phyloP scores from a whole-genome alignment of 2,113 vertebrate species.

The Channa argus region DNA sequence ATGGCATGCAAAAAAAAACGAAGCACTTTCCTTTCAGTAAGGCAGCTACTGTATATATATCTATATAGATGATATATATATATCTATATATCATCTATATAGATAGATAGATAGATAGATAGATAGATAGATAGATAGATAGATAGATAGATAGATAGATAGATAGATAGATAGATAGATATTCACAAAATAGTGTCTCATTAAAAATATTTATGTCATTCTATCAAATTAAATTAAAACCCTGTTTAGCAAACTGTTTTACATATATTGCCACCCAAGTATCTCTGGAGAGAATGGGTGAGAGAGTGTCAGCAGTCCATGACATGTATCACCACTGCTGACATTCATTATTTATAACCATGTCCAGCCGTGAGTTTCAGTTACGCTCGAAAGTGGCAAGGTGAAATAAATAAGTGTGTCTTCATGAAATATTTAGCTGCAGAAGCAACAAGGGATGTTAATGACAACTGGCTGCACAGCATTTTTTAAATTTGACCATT shows the following conservation, averaged over 20 bases:
- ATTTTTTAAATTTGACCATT: too few species aligned
- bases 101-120: conserved; percentile 13
- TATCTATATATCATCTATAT: neutral
- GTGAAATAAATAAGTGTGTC: neutral
- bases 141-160: conserved; percentile 15
- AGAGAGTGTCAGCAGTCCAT: neutral
- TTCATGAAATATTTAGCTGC: neutral
- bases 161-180: conserved; percentile 15
- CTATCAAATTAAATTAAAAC: neutral
- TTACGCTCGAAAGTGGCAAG: neutral
- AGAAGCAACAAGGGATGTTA: neutral
- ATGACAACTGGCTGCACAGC: neutral
- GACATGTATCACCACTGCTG: conserved; percentile 5
- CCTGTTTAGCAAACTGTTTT: neutral
- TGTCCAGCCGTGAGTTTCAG: neutral
- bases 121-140: conserved; percentile 13
- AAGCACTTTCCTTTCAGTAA: neutral
- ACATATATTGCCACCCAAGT: neutral
- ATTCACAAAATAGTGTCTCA: conserved; percentile 2
- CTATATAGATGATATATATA: neutral
- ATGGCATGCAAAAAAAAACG: neutral
- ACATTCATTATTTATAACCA: conserved; percentile 22
- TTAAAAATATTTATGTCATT: conserved; percentile 10
- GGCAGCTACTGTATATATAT: neutral
- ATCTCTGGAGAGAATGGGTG: neutral